Base-by-base conservation (phyloP, 2,113 vertebrate species). In the Thalassoma bifasciatum region DNA sequence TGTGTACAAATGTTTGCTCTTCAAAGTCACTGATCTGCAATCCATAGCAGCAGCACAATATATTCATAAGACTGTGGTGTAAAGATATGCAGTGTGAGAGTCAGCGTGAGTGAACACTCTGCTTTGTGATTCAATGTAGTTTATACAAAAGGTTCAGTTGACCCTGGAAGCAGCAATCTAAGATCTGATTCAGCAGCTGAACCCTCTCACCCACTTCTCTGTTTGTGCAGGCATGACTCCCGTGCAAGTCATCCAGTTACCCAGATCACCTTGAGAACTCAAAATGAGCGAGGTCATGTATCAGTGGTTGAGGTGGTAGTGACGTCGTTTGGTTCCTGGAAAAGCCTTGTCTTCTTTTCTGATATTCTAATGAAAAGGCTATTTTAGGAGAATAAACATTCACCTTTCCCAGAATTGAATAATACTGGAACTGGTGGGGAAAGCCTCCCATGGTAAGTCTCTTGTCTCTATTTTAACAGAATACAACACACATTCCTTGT, bases 211-310 rank as follows among this genome's bases (percentile, higher is more conserved):
- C n/a, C 34, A 30, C 50, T 66, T 0, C 46, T 49, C 36, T 70
- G 19, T 0, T 66, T 63, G 53, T 1, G 10, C n/a, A 62, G 36
- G 22, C 60, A 26, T 44, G 82, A 86, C 47, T 81, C 38, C 2
- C 6, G 21, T 19, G n/a, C 47, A 57, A 67, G 65, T 77, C 63
- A 77, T 66, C 30, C 16, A 23, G 16, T 51, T 49, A 66, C 34
- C 21, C 0, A 9, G 36, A 46, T 3, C 14, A 66, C 49, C 42
- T 73, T 68, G 47, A 58, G 30, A 46, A 42, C 36, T 61, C 0
- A 23, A 66, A 85, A 65, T 36, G 21, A 66, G 10, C 34, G 19
- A 44, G 36, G 21, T 24, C 22, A 8, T 59, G 40, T 50, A 54
- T 70, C 10, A 62, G 47, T 26, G 36, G 40, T 17, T 2, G 30